These are phyloP conservation scores for Cercocebus atys DNA, from an alignment of 2,113 vertebrate genomes.

Conservation along the genomic window DNA sequence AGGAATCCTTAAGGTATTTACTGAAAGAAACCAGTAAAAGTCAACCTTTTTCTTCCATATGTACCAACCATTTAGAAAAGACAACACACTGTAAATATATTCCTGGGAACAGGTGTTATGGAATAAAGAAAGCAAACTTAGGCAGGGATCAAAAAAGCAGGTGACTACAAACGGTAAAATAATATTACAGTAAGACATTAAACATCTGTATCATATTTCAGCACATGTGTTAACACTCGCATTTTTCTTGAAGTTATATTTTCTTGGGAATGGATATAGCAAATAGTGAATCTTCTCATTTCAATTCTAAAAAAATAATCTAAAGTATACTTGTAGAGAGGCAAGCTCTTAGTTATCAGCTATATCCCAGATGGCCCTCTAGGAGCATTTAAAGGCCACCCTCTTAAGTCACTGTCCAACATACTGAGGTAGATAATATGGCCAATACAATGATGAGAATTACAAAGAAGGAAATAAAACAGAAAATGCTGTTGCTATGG, in stretches of 20 bases:
- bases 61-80: slow-evolving; percentile 53
- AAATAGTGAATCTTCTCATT: slow-evolving; percentile 22
- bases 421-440: not conserved
- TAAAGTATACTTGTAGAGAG: not conserved
- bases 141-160: slow-evolving; percentile 53
- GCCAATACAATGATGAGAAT: not conserved
- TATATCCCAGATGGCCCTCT: slow-evolving; percentile 16
- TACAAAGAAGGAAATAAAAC: slow-evolving; percentile 23
- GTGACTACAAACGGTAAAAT: slow-evolving; percentile 56
- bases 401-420: not conserved
- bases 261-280: slow-evolving; percentile 47
- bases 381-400: not conserved
- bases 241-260: slow-evolving; percentile 57
- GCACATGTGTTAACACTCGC: slow-evolving; percentile 58
- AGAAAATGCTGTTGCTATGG: not conserved
- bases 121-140: slow-evolving; percentile 53
- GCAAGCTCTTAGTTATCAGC: not conserved
- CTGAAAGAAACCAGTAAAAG: slow-evolving; percentile 32
- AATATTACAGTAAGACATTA: slow-evolving; percentile 58
- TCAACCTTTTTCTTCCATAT: slow-evolving; percentile 28
- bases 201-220: slow-evolving; percentile 70
- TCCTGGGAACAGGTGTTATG: slow-evolving; percentile 63
- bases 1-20: slow-evolving; percentile 1
- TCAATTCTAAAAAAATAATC: slow-evolving; percentile 32
- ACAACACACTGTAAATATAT: slow-evolving; percentile 66